A percentile compares a stretch with the other conserved stretches of the same genome.
Conservation (phyloP, 2,888 invertebrate species). For the Mystacides longicornis region DNA sequence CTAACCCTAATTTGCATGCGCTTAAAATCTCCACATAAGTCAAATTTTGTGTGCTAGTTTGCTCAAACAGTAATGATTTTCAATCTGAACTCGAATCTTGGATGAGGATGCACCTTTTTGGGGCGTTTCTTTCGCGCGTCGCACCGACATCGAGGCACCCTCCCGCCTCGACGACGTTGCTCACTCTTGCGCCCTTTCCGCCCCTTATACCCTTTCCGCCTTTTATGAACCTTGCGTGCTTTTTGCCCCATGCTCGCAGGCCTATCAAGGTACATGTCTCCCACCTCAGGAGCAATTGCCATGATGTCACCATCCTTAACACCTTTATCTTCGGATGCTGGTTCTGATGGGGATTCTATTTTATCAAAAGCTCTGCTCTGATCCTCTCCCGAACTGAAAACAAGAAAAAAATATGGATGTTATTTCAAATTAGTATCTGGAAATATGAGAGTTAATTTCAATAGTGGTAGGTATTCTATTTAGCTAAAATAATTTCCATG, state of each 20-base stretch:
- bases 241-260: slow-evolving; percentile 8
- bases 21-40: too few relatives aligned
- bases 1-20: too few relatives aligned
- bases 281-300: slow-evolving; percentile 16
- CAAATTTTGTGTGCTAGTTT: too few relatives aligned
- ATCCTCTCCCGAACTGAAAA: slow-evolving; percentile 9
- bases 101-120: slow-evolving; percentile 12
- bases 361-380: not conserved
- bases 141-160: slow-evolving; percentile 17
- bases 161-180: slow-evolving; percentile 12
- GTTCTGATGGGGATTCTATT: not conserved
- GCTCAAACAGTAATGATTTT: too few relatives aligned
- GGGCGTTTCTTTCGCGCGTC: slow-evolving; percentile 8
- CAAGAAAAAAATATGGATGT: not conserved
- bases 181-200: slow-evolving; percentile 8
- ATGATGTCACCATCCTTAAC: slow-evolving; percentile 6
- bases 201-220: slow-evolving; percentile 6
- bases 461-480: too few relatives aligned
- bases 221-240: slow-evolving; percentile 11
- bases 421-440: not conserved
- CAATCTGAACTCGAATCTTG: not conserved
- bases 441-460: too few relatives aligned
- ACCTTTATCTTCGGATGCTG: slow-evolving; percentile 3
- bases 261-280: not conserved
- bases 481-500: too few relatives aligned